A percentile compares a stretch with the other conserved stretches of the same genome.
These are phyloP conservation scores for Limonius californicus DNA, from an alignment of 1,140 invertebrate species.

Conservation along the genomic window DNA sequence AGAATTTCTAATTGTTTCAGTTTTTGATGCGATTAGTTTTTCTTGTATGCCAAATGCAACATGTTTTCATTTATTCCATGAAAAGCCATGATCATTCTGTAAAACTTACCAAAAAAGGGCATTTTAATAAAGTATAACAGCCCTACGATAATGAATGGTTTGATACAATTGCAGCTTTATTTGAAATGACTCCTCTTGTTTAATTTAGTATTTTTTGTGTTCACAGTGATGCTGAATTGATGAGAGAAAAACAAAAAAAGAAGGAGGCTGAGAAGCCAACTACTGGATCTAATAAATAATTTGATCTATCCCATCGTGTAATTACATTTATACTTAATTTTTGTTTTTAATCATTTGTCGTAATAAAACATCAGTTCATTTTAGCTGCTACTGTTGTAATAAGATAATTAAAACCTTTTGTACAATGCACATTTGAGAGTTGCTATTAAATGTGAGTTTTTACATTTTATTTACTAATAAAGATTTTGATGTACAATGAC, in stretches of 20 bases:
- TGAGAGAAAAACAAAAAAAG: constrained; percentile 75
- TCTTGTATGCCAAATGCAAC: no score
- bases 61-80: no score
- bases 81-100: no score
- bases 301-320: background rate
- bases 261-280: constrained; percentile 51
- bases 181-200: no score
- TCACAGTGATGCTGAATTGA: constrained; percentile 74
- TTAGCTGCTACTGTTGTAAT: background rate
- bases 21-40: no score
- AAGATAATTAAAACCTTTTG: background rate
- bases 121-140: no score
- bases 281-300: background rate
- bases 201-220: constrained; percentile 19
- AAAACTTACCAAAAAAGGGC: no score
- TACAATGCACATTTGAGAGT: no score
- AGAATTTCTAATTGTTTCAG: no score
- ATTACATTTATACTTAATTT: background rate
- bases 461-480: background rate
- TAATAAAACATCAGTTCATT: background rate
- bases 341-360: background rate
- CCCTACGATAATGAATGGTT: no score
- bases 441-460: background rate
- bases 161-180: no score
- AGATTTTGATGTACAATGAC: background rate